A percentile compares a stretch with the other conserved stretches of the same genome.
phyloP scores from a whole-genome alignment of 2,888 invertebrate genomes.

The Acronicta psi region DNA sequence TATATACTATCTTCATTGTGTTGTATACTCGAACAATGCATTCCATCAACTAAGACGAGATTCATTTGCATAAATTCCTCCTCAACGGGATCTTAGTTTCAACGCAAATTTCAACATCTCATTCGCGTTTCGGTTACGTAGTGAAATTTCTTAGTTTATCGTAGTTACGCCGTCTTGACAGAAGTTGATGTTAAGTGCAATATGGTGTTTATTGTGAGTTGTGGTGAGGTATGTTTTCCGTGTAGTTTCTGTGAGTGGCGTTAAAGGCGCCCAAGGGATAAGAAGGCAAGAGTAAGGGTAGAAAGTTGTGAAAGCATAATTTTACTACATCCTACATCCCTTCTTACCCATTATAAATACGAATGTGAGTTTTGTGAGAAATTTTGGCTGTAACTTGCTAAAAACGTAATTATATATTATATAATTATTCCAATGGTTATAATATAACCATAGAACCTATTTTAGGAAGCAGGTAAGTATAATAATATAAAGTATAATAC shows the following conservation, averaged over 20 bases:
- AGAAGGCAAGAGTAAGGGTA: background rate
- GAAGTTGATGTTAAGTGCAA: conserved; percentile 35
- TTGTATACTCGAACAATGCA: conserved; percentile 62
- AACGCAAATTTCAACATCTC: conserved; percentile 55
- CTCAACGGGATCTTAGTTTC: conserved; percentile 62
- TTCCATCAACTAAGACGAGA: conserved; percentile 70
- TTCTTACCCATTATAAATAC: too few species aligned
- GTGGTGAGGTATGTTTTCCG: background rate
- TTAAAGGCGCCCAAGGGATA: background rate
- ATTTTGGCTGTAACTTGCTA: too few species aligned
- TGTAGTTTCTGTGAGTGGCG: background rate
- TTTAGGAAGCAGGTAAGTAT: too few species aligned
- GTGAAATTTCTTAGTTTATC: conserved; percentile 53
- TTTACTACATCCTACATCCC: too few species aligned
- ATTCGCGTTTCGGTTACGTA: conserved; percentile 52
- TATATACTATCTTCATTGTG: conserved; percentile 62
- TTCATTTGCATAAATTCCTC: conserved; percentile 75
- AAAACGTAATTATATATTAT: too few species aligned
- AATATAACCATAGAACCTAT: too few species aligned
- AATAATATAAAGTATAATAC: too few species aligned
- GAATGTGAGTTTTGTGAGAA: too few species aligned
- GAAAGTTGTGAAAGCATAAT: too few species aligned
- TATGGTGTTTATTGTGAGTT: conserved; percentile 37
- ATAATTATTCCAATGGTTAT: too few species aligned
- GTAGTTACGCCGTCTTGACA: conserved; percentile 18